These are phyloP conservation scores for Melinopterus prodromus DNA, from an alignment of 2,888 invertebrate species.

Conservation along the genomic window DNA sequence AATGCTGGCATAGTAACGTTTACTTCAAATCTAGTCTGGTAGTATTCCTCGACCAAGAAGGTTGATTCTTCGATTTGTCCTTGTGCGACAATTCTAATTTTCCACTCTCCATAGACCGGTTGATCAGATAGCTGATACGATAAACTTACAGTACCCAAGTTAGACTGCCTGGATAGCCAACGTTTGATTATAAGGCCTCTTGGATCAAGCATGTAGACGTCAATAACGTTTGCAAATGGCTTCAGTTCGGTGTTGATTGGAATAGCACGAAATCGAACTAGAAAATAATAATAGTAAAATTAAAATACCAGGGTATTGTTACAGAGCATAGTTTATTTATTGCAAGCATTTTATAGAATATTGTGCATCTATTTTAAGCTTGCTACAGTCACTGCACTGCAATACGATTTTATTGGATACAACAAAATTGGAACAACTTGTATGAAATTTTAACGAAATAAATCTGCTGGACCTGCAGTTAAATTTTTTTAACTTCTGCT, in stretches of 20 bases:
- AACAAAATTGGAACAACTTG: too few relatives aligned
- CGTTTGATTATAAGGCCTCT: slow-evolving; percentile 86
- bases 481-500: too few relatives aligned
- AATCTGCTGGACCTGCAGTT: too few relatives aligned
- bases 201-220: slow-evolving; percentile 92
- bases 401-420: too few relatives aligned
- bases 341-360: too few relatives aligned
- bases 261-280: slow-evolving; percentile 88
- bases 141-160: slow-evolving; percentile 92
- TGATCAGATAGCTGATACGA: slow-evolving; percentile 91
- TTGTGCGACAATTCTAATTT: slow-evolving; percentile 86
- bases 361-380: too few relatives aligned
- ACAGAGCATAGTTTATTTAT: background rate
- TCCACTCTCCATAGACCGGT: slow-evolving; percentile 93
- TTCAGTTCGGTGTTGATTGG: slow-evolving; percentile 93
- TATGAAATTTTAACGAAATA: too few relatives aligned
- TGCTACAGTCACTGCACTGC: too few relatives aligned
- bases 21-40: slow-evolving; percentile 93
- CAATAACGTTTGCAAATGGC: slow-evolving; percentile 89
- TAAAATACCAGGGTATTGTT: background rate
- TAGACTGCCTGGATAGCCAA: slow-evolving; percentile 93
- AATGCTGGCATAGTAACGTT: slow-evolving; percentile 97
- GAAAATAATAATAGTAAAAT: slow-evolving; percentile 46
- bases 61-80: slow-evolving; percentile 87
- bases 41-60: slow-evolving; percentile 93